These are phyloP conservation scores for Epizoanthus stellaris DNA, from an alignment of 92 coral and sea anemone species.

Conservation along the genomic window DNA sequence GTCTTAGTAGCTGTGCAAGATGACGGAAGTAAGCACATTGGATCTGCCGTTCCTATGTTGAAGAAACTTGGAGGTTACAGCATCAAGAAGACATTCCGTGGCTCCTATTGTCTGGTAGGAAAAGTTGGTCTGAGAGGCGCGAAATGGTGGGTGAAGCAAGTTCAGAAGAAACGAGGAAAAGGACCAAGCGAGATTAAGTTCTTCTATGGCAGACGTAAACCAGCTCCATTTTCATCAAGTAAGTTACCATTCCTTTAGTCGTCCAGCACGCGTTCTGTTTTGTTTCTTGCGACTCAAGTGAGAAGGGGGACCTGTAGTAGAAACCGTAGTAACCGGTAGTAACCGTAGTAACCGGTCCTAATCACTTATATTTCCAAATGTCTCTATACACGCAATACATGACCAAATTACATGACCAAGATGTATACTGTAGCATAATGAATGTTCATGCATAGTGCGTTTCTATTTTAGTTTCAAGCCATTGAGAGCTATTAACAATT, in stretches of 20 bases:
- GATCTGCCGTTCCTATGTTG: constrained; percentile 16
- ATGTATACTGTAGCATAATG: too few relatives aligned
- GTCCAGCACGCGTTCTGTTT: background rate
- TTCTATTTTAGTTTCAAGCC: too few relatives aligned
- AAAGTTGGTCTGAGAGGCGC: constrained; percentile 25
- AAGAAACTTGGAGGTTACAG: constrained; percentile 32
- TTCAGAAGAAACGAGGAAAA: constrained; percentile 23
- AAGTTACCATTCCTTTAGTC: background rate
- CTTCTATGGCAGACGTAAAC: constrained; percentile 5
- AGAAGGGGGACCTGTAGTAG: too few relatives aligned
- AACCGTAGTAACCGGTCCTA: too few relatives aligned
- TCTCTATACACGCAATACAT: too few relatives aligned
- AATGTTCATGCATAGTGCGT: too few relatives aligned
- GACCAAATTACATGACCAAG: too few relatives aligned
- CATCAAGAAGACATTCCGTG: constrained; percentile 2
- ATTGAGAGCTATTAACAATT: too few relatives aligned
- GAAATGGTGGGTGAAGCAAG: constrained; percentile 14
- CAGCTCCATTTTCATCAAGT: constrained; percentile 20
- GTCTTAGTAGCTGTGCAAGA: constrained; percentile 8
- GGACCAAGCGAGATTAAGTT: constrained; percentile 32
- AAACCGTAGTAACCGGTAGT: too few relatives aligned
- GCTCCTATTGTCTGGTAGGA: constrained; percentile 26
- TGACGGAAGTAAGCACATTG: background rate
- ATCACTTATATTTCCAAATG: too few relatives aligned
- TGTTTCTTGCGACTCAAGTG: too few relatives aligned